Percentiles rank a stretch among this genome's conserved stretches.
These are phyloP conservation scores for Neoniphon sammara DNA, from an alignment of 2,797 vertebrate genomes.

Conservation along the genomic window DNA sequence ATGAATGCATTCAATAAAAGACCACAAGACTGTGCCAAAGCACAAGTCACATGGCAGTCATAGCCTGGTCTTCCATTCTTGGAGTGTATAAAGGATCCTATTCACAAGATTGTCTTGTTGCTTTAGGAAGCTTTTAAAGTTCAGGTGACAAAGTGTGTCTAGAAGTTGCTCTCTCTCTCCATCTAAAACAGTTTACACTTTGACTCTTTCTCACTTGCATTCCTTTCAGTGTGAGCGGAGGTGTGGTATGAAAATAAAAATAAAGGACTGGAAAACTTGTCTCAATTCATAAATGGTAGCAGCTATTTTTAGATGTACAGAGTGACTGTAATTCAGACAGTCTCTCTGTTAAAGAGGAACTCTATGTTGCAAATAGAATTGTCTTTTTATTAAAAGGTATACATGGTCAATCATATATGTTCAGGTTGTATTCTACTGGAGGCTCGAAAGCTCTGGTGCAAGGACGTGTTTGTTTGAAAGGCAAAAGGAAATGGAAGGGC, in stretches of 20 bases:
- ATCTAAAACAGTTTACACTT: slow-evolving; percentile 64
- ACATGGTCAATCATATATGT: background rate
- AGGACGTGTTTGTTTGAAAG: slow-evolving; percentile 30
- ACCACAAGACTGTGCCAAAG: slow-evolving; percentile 2
- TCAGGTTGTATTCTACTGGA: background rate
- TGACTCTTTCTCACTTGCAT: slow-evolving; percentile 60
- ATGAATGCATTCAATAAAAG: background rate
- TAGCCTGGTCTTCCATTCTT: background rate
- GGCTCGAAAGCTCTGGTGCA: background rate
- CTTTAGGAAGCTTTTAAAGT: slow-evolving; percentile 30
- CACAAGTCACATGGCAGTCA: slow-evolving; percentile 13
- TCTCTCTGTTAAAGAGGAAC: slow-evolving; percentile 55
- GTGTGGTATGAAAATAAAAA: slow-evolving; percentile 54
- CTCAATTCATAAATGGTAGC: slow-evolving; percentile 63
- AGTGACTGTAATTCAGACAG: slow-evolving; percentile 53
- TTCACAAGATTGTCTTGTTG: slow-evolving; percentile 22
- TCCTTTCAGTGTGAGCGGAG: slow-evolving; percentile 51
- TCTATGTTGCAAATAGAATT: slow-evolving; percentile 41
- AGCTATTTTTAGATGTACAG: slow-evolving; percentile 72
- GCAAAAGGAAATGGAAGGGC: slow-evolving; percentile 1
- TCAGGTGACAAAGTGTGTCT: slow-evolving; percentile 29
- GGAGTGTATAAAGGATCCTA: slow-evolving; percentile 18
- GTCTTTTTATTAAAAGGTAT: slow-evolving; percentile 3
- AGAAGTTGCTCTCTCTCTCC: slow-evolving; percentile 43
- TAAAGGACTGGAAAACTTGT: slow-evolving; percentile 67